Percentiles rank a stretch among this genome's conserved stretches.
Evolutionary conservation across 2,888 invertebrate species (phyloP).

Genomic region (Ichneumon xanthorius): DNA sequence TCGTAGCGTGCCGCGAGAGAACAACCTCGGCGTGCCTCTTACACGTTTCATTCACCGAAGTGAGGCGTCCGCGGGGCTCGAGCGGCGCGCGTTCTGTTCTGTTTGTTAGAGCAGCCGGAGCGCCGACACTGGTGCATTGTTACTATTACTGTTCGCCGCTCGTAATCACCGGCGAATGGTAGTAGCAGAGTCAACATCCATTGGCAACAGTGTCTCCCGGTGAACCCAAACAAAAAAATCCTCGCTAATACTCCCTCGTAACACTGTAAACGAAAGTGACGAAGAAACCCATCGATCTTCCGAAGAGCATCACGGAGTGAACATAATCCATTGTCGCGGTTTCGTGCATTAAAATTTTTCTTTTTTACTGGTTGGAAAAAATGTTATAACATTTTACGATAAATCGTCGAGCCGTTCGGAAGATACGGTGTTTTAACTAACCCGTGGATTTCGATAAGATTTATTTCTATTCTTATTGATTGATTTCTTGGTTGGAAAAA

Average conservation of each 20-base stretch:
- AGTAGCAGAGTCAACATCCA: neutral
- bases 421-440: no score
- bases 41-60: slow-evolving; percentile 64
- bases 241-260: neutral
- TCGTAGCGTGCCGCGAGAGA: slow-evolving; percentile 42
- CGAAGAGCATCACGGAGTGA: neutral
- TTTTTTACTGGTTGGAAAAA: no score
- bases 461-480: no score
- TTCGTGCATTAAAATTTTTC: neutral
- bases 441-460: no score
- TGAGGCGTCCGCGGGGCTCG: slow-evolving; percentile 36
- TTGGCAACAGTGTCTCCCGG: slow-evolving; percentile 9
- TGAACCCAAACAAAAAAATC: neutral
- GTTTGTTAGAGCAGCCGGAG: slow-evolving; percentile 28
- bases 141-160: slow-evolving; percentile 46
- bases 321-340: neutral
- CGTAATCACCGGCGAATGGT: slow-evolving; percentile 33
- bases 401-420: no score
- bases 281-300: neutral
- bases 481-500: no score
- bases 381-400: no score
- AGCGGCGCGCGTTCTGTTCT: slow-evolving; percentile 37
- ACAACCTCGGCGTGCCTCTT: slow-evolving; percentile 33
- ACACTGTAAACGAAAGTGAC: slow-evolving; percentile 9
- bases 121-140: slow-evolving; percentile 56